Conservation (phyloP, 2,888 invertebrate genomes). For the Colostygia pectinataria region DNA sequence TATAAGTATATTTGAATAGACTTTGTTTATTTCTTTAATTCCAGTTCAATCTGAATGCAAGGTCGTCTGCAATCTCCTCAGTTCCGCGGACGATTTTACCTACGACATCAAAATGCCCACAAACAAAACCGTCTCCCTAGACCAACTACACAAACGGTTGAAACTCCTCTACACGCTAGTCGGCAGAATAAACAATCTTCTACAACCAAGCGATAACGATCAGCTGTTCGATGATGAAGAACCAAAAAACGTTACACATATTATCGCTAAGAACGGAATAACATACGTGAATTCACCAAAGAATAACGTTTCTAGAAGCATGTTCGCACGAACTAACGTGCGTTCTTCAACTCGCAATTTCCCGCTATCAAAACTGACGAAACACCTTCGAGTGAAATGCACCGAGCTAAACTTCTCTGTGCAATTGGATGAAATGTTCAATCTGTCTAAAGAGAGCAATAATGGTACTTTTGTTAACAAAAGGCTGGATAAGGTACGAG, state of each 20-base stretch:
- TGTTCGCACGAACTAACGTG: conserved; percentile 61
- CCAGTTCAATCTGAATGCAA: conserved; percentile 71
- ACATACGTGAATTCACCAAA: conserved; percentile 57
- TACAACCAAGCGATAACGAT: conserved; percentile 65
- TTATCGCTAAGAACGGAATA: conserved; percentile 48
- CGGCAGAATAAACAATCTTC: conserved; percentile 56
- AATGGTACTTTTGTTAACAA: conserved; percentile 35
- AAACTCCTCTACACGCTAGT: conserved; percentile 69
- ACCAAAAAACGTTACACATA: conserved; percentile 56
- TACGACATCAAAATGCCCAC: conserved; percentile 50
- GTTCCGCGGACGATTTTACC: conserved; percentile 45
- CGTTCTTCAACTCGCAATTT: conserved; percentile 57
- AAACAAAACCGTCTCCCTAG: conserved; percentile 47
- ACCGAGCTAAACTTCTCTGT: conserved; percentile 68
- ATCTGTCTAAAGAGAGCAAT: conserved; percentile 38
- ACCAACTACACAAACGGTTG: conserved; percentile 62
- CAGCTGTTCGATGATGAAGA: conserved; percentile 53
- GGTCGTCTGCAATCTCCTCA: conserved; percentile 64
- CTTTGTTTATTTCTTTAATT: conserved; percentile 10
- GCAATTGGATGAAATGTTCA: conserved; percentile 64
- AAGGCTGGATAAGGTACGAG: conserved; percentile 40
- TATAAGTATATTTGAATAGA: too few relatives aligned
- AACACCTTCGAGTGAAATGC: conserved; percentile 52
- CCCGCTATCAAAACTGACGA: conserved; percentile 58
- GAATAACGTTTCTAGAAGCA: conserved; percentile 52